Percentiles rank a stretch among this genome's conserved stretches.
phyloP scores from a whole-genome alignment of 1,140 invertebrate species.

The Neomicropteryx cornuta region DNA sequence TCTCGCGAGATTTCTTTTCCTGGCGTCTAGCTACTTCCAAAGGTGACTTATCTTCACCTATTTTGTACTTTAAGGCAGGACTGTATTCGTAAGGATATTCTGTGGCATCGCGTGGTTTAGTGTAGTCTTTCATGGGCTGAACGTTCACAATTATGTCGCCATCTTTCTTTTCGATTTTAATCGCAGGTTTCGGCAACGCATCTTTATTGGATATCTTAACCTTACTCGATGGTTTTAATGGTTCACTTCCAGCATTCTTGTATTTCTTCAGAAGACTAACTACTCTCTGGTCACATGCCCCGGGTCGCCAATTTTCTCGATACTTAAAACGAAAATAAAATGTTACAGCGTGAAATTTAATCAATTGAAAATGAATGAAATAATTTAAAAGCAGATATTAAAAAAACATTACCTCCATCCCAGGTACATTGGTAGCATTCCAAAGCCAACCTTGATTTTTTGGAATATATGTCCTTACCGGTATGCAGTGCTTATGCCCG shows the following conservation, averaged over 20 bases:
- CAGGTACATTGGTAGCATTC: constrained; percentile 5
- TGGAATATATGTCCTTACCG: constrained; percentile 3
- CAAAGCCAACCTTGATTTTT: constrained; percentile 8
- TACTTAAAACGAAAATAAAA: constrained; percentile 6
- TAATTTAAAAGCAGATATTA: not conserved
- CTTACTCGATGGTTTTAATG: too few relatives aligned
- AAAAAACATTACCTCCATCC: not conserved
- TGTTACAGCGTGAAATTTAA: too few relatives aligned
- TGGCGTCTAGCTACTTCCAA: constrained; percentile 2
- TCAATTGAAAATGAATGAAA: too few relatives aligned
- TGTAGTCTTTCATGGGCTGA: constrained; percentile 3
- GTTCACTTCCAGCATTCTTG: too few relatives aligned
- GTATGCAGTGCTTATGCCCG: constrained; percentile 6
- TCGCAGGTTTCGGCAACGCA: constrained; percentile 9
- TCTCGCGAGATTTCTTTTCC: too few relatives aligned
- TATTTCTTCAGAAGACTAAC: too few relatives aligned
- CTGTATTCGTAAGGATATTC: constrained; percentile 6
- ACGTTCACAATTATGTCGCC: constrained; percentile 3
- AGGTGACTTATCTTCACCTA: too few relatives aligned
- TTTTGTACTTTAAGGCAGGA: too few relatives aligned
- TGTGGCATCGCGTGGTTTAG: not conserved
- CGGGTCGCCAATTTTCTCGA: constrained; percentile 6
- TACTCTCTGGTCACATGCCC: constrained; percentile 5
- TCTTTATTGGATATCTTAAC: too few relatives aligned
- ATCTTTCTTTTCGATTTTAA: constrained; percentile 5